These are phyloP conservation scores for Megaptera novaeangliae DNA, from an alignment of 2,113 vertebrate species.

Conservation along the genomic window DNA sequence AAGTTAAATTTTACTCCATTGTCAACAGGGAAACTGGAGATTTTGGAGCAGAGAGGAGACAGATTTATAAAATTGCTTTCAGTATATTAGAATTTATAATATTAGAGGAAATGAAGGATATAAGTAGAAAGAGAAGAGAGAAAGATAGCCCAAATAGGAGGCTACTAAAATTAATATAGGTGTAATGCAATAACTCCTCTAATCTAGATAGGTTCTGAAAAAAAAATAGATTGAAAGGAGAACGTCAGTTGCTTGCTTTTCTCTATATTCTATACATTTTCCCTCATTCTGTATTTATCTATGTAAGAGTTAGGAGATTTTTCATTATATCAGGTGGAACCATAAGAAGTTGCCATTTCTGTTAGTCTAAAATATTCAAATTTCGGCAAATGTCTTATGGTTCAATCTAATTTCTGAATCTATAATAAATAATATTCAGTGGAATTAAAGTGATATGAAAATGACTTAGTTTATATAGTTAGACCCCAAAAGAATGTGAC, in stretches of 20 bases:
- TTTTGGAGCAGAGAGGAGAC: not conserved
- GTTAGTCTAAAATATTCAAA: not conserved
- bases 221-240: not conserved
- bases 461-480: not conserved
- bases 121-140: not conserved
- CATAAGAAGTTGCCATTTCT: not conserved
- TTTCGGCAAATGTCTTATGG: not conserved
- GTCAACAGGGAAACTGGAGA: not conserved
- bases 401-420: not conserved
- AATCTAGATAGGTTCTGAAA: not conserved
- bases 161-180: not conserved
- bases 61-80: not conserved
- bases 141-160: not conserved
- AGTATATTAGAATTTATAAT: not conserved
- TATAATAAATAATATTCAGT: not conserved
- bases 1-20: not conserved
- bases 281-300: not conserved
- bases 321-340: not conserved
- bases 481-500: not conserved
- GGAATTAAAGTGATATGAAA: not conserved
- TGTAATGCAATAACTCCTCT: not conserved
- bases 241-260: not conserved
- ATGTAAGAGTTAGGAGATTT: not conserved
- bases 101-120: not conserved
- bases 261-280: not conserved